Conservation (phyloP, 2,113 vertebrate species). For the Sminthopsis crassicaudata region DNA sequence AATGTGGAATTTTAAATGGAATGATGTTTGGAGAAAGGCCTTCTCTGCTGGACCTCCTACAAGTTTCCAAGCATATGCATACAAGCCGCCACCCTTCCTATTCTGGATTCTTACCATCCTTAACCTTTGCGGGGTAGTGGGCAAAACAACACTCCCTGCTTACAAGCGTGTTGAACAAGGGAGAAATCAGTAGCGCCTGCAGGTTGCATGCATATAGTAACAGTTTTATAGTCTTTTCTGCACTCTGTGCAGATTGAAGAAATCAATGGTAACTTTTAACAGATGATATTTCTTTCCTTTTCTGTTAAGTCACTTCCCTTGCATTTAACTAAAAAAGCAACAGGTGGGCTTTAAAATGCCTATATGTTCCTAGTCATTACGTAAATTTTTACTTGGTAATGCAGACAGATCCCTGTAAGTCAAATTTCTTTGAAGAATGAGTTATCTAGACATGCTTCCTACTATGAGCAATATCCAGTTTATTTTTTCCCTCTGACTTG, state of each 20-base stretch:
- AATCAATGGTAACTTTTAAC: neutral
- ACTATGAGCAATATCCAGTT: accelerated
- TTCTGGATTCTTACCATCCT: conserved; percentile 57
- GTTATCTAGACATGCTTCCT: neutral
- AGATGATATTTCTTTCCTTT: neutral
- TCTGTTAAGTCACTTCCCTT: conserved; percentile 26
- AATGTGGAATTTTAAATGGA: conserved; percentile 67
- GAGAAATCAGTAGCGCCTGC: neutral
- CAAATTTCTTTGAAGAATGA: neutral
- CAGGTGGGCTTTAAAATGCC: conserved; percentile 9
- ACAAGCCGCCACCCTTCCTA: conserved; percentile 71
- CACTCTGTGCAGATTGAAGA: neutral
- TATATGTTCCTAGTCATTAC: conserved; percentile 15
- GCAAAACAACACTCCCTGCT: conserved; percentile 52
- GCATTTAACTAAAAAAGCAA: conserved; percentile 15
- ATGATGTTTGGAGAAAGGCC: conserved; percentile 72
- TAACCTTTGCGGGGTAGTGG: conserved; percentile 55
- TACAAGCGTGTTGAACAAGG: conserved; percentile 19
- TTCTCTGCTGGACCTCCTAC: neutral
- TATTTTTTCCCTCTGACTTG: accelerated
- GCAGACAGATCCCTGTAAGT: neutral
- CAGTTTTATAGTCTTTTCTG: neutral
- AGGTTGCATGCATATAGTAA: neutral
- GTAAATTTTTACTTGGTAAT: neutral
- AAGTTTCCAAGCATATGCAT: conserved; percentile 81